phyloP scores from a whole-genome alignment of 1,140 invertebrate species.

The Pseudomyrmex flavicornis region DNA sequence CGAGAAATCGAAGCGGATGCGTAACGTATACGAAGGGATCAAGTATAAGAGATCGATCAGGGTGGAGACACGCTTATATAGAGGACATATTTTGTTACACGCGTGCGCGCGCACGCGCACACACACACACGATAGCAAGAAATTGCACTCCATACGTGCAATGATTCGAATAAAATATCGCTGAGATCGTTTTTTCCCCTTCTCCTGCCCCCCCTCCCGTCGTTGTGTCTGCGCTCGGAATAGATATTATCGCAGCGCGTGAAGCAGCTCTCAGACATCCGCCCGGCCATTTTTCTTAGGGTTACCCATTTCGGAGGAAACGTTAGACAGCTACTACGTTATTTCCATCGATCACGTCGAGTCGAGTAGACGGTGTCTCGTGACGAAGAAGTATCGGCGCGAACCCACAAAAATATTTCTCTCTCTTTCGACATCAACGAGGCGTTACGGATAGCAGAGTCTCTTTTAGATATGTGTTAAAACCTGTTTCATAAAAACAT shows the following conservation, averaged over 20 bases:
- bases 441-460: too few species aligned
- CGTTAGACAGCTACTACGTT: slow-evolving; percentile 66
- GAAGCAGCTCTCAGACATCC: slow-evolving; percentile 20
- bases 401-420: slow-evolving; percentile 40
- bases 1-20: slow-evolving; percentile 24
- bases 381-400: slow-evolving; percentile 63
- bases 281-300: slow-evolving; percentile 48
- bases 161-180: slow-evolving; percentile 48
- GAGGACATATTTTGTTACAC: slow-evolving; percentile 20
- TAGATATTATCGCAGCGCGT: slow-evolving; percentile 52
- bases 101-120: not conserved
- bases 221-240: slow-evolving; percentile 28
- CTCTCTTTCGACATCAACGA: slow-evolving; percentile 27
- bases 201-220: not conserved
- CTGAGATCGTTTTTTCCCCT: not conserved
- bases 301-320: slow-evolving; percentile 52
- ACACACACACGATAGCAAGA: not conserved
- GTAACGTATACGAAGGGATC: slow-evolving; percentile 32
- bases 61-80: slow-evolving; percentile 3
- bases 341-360: slow-evolving; percentile 72
- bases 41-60: slow-evolving; percentile 31
- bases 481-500: not conserved
- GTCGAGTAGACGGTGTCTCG: slow-evolving; percentile 56
- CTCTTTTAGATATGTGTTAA: not conserved
- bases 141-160: slow-evolving; percentile 11